These are phyloP conservation scores for Leguminivora glycinivorella DNA, from an alignment of 1,140 invertebrate species.

Conservation along the genomic window DNA sequence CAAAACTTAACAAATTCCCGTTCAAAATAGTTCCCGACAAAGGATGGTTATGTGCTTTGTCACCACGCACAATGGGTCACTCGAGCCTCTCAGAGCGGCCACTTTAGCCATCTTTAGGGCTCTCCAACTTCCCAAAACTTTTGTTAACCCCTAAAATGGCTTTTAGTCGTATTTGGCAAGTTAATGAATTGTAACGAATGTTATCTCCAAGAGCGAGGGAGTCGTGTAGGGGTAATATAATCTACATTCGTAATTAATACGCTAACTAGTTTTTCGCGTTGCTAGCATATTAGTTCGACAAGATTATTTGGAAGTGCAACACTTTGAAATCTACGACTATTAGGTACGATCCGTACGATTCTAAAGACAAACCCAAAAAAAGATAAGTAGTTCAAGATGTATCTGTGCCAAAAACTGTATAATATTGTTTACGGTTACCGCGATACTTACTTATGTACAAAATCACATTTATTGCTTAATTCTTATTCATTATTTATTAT, in stretches of 20 bases:
- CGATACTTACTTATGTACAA: no score
- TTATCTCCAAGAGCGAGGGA: neutral
- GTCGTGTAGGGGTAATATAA: neutral
- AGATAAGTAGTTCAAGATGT: no score
- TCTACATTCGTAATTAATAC: slow-evolving; percentile 9
- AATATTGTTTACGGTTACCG: no score
- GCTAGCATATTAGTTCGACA: neutral
- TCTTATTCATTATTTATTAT: no score
- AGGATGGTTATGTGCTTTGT: slow-evolving; percentile 23
- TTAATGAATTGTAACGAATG: slow-evolving; percentile 21
- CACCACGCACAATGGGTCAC: slow-evolving; percentile 20
- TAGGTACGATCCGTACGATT: no score
- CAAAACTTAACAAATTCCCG: slow-evolving; percentile 18
- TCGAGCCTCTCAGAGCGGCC: neutral
- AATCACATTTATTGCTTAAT: no score
- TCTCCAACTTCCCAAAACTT: slow-evolving; percentile 19
- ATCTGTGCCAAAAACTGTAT: no score
- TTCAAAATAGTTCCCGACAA: slow-evolving; percentile 12
- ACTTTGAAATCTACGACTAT: no score
- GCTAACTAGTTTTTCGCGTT: neutral
- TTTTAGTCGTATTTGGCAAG: slow-evolving; percentile 19
- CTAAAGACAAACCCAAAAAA: no score
- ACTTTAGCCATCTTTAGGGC: slow-evolving; percentile 24
- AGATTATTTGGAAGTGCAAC: neutral
- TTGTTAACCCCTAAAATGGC: slow-evolving; percentile 20